Evolutionary conservation across 2,797 vertebrate species (phyloP), one percentile per base, ranked within the genome.

Genomic region (Schizothorax lantsangensis): DNA sequence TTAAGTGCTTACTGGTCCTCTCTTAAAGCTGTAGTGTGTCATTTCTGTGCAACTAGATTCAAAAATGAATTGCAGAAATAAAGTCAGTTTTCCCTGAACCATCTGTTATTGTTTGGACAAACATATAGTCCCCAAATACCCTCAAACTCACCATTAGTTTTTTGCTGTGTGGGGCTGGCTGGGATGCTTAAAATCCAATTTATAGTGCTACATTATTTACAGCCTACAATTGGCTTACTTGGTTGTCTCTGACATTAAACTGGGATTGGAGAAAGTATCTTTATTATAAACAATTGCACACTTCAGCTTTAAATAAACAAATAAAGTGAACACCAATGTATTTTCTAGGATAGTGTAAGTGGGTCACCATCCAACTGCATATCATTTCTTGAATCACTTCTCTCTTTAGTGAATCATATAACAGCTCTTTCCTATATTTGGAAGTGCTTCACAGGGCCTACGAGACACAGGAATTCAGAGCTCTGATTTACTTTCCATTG

Each of bases 401-500:
- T 68, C 30, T 36, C 64, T 68, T 68, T 36, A 68, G 30, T 33
- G 33, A 77, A 77, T 71, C 14, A 5, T 30, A 49, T 68, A 54
- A 54, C 43, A 14, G 73, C n/a, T 78, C 40, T 52, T 54, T 78
- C 33, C 83, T 84, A 69, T 78, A 78, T 84, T 79, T 69, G 74
- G 47, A 84, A 23, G 83, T 79, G 62, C 74, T 84, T 57, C 17
- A 54, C 23, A 7, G 33, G 45, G 5, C 62, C 45, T 40, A 66
- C 59, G 43, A 84, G 75, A 69, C 74, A 57, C 49, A 43, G 74
- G 62, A 78, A 78, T 54, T 30, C 47, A 49, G 17, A 43, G 30
- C 43, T 66, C 57, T 66, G 72, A 84, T 84, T 84, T 77, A 52
- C 59, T 77, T 84, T 77, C 30, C 73, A 68, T 54, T 54, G 74